Conservation (phyloP, 2,797 vertebrate genomes). For the Macrochelys suwanniensis region DNA sequence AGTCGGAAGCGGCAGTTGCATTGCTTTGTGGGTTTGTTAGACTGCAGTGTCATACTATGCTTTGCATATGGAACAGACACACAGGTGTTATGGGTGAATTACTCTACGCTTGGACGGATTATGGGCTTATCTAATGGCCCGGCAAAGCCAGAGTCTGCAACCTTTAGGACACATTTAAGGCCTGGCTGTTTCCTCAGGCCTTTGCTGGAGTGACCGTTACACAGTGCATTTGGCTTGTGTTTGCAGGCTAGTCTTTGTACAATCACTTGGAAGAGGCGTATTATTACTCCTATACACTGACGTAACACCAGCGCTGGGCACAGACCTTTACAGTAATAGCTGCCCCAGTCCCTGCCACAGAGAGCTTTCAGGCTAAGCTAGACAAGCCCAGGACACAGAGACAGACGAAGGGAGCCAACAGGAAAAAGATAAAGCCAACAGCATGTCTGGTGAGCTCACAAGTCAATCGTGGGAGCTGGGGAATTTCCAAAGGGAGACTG, state of each 20-base stretch:
- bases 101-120: too few species aligned
- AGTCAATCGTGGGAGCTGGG: neutral
- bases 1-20: neutral
- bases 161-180: neutral
- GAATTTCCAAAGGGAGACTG: neutral
- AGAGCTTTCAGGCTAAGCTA: neutral
- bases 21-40: neutral
- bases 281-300: neutral
- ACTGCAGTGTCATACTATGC: too few species aligned
- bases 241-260: neutral
- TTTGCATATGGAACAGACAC: too few species aligned
- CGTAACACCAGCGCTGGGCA: neutral
- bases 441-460: neutral
- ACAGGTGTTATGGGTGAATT: too few species aligned
- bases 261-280: neutral
- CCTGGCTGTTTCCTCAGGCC: neutral
- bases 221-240: neutral
- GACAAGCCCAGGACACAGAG: neutral
- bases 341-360: neutral
- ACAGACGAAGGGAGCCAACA: neutral
- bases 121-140: too few species aligned
- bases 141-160: too few species aligned
- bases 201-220: neutral
- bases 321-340: neutral
- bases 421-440: neutral